phyloP scores from a whole-genome alignment of 2,113 vertebrate genomes.

The Corythornis vintsioides region DNA sequence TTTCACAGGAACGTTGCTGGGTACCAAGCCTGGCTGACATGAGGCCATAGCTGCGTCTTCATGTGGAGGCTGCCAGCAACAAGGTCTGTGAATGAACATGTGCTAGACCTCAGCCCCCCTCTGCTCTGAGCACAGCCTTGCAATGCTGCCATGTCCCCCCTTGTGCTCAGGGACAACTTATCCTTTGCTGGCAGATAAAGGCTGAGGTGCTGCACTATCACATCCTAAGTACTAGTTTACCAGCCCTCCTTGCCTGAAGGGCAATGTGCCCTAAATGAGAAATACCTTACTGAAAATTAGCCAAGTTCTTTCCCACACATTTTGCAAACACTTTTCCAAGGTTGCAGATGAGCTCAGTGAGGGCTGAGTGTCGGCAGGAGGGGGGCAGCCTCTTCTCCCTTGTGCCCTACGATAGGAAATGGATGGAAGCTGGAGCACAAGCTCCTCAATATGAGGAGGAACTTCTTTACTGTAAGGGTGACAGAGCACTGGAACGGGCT shows the following conservation, averaged over 20 bases:
- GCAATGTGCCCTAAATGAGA: neutral
- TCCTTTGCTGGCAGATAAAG: neutral
- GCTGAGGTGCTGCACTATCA: neutral
- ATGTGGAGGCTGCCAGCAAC: accelerated
- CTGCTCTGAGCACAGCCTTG: accelerated
- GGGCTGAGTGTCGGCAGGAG: too few species aligned
- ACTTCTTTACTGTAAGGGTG: too few species aligned
- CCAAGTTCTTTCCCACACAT: neutral
- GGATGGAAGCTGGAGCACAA: too few species aligned
- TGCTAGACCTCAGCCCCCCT: neutral
- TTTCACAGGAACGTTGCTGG: neutral
- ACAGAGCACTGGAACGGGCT: too few species aligned
- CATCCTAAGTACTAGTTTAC: neutral
- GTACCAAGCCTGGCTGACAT: accelerated
- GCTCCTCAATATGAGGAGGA: too few species aligned
- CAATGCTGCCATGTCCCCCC: neutral
- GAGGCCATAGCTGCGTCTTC: neutral
- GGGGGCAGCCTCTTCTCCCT: too few species aligned
- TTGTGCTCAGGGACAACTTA: neutral
- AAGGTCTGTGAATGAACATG: accelerated
- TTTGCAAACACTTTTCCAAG: neutral
- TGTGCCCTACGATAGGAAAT: too few species aligned
- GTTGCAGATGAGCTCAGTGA: neutral
- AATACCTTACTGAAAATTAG: neutral
- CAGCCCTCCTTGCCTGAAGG: neutral